Evolutionary conservation across 1,140 invertebrate species (phyloP).

Genomic region (Drosophila paulistorum): DNA sequence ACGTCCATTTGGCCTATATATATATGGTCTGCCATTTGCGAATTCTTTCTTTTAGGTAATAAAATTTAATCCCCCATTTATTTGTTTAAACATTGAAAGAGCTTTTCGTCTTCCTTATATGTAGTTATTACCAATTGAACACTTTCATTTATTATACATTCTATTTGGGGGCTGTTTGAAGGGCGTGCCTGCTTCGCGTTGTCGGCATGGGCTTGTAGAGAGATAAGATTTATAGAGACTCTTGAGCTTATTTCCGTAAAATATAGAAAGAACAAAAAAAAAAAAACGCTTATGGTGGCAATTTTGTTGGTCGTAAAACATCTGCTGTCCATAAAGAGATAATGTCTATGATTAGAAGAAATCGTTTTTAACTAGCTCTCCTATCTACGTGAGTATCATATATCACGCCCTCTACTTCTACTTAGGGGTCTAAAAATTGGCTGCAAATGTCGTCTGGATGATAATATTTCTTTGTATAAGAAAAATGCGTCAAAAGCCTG

Average conservation of each 20-base stretch:
- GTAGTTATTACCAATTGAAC: background rate
- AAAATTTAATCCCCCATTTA: background rate
- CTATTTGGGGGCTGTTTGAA: background rate
- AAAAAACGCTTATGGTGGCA: background rate
- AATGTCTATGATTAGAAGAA: slow-evolving; percentile 1
- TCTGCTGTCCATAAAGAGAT: background rate
- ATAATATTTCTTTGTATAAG: background rate
- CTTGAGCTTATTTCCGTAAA: slow-evolving; percentile 12
- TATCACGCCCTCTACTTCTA: background rate
- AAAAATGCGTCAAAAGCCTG: background rate
- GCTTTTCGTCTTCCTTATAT: background rate
- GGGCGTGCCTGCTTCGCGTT: background rate
- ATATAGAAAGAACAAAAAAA: background rate
- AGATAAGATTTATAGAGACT: slow-evolving; percentile 12
- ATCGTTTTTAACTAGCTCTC: background rate
- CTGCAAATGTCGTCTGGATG: no score
- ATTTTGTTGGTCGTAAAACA: slow-evolving; percentile 1
- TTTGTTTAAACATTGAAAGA: slow-evolving; percentile 12
- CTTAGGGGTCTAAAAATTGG: background rate
- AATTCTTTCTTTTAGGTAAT: background rate
- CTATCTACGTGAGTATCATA: background rate
- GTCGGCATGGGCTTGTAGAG: background rate
- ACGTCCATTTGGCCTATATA: no score
- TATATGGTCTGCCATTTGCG: background rate
- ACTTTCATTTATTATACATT: slow-evolving; percentile 7